Base-by-base conservation (phyloP, 2,113 vertebrate species). In the Leptocoma aspasia region DNA sequence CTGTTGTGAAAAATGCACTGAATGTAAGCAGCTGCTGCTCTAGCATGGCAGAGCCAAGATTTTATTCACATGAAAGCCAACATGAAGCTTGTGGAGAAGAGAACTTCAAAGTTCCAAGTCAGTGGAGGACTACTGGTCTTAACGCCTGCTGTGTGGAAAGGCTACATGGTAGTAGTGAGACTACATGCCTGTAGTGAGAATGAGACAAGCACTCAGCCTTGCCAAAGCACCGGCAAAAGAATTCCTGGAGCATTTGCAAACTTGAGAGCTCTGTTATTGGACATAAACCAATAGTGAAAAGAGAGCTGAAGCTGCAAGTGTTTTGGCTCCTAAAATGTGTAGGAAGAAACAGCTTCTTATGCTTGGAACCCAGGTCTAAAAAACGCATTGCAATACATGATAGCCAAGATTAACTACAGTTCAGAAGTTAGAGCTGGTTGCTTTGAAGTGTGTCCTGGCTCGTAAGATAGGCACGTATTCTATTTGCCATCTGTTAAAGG, bases 1-100 rank as follows among this genome's bases (percentile, higher is more conserved):
- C 35, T 13, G 19, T 26, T 44, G n/a, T 30, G 33, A 90, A 90
- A 92, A 96, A 93, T 37, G 68, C 86, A 77, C 30, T 77, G 72
- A 89, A 44, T 52, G 89, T 30, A 59, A 90, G 41, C 88, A 94
- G 89, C 90, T 95, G 95, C 63, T 75, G 64, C 65, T 89, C 14
- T 7, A n/a, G 72, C 27, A 30, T 13, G 13, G 30, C 66, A 31
- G 8, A 88, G 75, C 45, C 86, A 90, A 86, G 64, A 54, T 72
- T 88, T 90, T 60, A 60, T 52, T 85, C 52, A 13, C 41, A 14
- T 59, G 27, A 73, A 77, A 65, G 19, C 10, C 30, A 17, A 0
- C 0, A 3, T 35, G 31, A 89, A 79, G 61, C 33, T 54, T 70
- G 14, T 9, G 6, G 27, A 69, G 27, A 68, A 39, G 39, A 52